phyloP scores from a whole-genome alignment of 2,888 invertebrate genomes.

The Geotrupes spiniger region DNA sequence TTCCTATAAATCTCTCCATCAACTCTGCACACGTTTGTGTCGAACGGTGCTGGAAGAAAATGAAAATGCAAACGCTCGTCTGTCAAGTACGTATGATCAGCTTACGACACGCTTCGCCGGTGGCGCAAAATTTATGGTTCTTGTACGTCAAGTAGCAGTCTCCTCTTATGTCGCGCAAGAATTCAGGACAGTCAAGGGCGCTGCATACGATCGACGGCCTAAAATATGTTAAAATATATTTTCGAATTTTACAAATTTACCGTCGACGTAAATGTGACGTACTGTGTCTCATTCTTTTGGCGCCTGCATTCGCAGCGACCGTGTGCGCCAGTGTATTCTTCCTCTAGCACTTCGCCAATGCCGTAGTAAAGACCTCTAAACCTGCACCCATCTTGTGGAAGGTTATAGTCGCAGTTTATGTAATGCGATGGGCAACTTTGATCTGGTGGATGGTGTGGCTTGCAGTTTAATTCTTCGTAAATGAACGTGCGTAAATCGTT shows the following conservation, averaged over 20 bases:
- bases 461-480: conserved; percentile 1
- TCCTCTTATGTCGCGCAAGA: not conserved
- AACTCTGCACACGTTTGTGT: not conserved
- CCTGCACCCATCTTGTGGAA: not conserved
- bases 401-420: not conserved
- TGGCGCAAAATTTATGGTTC: not conserved
- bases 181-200: not conserved
- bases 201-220: not conserved
- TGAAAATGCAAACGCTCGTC: not conserved
- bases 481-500: not conserved
- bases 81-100: no score
- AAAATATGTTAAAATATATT: no score
- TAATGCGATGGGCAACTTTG: not conserved
- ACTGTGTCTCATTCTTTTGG: no score
- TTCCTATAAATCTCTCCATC: not conserved
- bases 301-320: no score
- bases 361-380: not conserved
- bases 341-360: not conserved
- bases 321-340: no score
- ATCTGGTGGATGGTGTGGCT: not conserved
- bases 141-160: not conserved
- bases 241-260: no score
- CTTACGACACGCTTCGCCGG: not conserved
- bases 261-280: no score
- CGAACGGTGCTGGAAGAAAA: not conserved